These are phyloP conservation scores for Scartelaos histophorus DNA, from an alignment of 2,113 vertebrate species.

Conservation along the genomic window DNA sequence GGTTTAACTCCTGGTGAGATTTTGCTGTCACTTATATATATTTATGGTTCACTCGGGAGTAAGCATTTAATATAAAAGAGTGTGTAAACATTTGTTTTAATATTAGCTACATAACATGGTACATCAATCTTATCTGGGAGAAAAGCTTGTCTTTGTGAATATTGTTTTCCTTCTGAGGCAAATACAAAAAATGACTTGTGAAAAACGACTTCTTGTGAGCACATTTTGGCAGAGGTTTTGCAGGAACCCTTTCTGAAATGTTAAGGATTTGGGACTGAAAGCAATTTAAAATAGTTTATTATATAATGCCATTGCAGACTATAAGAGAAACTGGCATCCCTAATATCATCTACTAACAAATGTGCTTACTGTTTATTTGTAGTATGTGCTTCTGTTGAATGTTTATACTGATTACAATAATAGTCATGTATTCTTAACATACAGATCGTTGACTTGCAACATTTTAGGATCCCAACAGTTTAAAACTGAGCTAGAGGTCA, in stretches of 20 bases:
- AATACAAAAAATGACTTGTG: neutral
- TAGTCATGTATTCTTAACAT: neutral
- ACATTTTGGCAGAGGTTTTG: slow-evolving; percentile 2
- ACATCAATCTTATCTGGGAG: neutral
- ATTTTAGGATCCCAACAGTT: too few relatives aligned
- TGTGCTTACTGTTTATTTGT: neutral
- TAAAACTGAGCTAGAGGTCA: too few relatives aligned
- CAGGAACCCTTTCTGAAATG: too few relatives aligned
- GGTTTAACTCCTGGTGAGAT: neutral
- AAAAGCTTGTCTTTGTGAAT: neutral
- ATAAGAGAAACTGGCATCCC: too few relatives aligned
- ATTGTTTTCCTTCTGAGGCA: neutral
- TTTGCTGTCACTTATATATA: slow-evolving; percentile 1
- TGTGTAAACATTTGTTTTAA: slow-evolving; percentile 8
- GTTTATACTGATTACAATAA: neutral
- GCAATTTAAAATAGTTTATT: too few relatives aligned
- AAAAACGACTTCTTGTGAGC: neutral
- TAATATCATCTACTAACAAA: too few relatives aligned
- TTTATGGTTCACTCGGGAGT: neutral
- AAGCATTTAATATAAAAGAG: neutral
- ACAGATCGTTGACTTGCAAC: neutral
- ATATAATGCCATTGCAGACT: too few relatives aligned
- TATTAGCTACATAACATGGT: neutral
- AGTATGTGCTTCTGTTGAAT: neutral
- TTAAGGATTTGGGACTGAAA: too few relatives aligned